A percentile compares a stretch with the other conserved stretches of the same genome.
These are phyloP conservation scores for Pithys albifrons DNA, from an alignment of 2,113 vertebrate species.

Conservation along the genomic window DNA sequence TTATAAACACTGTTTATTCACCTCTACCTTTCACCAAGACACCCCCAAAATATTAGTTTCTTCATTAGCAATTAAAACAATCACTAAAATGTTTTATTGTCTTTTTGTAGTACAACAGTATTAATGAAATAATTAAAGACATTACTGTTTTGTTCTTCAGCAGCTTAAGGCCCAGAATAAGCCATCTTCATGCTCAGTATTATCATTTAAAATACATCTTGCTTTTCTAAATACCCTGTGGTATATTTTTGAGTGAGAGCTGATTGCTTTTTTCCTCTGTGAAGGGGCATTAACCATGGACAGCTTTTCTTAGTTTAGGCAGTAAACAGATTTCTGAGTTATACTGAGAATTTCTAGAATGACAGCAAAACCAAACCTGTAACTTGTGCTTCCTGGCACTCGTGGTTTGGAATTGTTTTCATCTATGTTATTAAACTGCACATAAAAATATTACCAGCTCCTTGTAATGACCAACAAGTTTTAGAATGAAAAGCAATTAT, in stretches of 20 bases:
- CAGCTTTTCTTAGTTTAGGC: background rate
- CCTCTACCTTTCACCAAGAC: background rate
- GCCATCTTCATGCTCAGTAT: background rate
- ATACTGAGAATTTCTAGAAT: background rate
- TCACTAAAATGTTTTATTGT: background rate
- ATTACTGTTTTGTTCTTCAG: background rate
- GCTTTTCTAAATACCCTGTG: background rate
- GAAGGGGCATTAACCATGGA: background rate
- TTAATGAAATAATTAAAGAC: background rate
- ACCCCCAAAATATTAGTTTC: background rate
- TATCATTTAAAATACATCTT: background rate
- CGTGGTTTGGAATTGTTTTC: background rate
- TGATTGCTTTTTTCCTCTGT: background rate
- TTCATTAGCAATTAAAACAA: background rate
- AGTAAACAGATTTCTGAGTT: background rate
- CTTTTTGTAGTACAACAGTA: background rate
- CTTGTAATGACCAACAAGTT: background rate
- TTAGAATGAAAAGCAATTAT: background rate
- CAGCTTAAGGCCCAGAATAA: background rate
- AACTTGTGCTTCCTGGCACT: background rate
- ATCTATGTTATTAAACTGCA: background rate
- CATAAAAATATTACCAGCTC: background rate
- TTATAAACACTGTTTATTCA: background rate
- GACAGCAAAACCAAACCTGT: background rate
- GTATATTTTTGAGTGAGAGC: background rate